Evolutionary conservation across 2,888 invertebrate species (phyloP).

Genomic region (Chrysolina americana): DNA sequence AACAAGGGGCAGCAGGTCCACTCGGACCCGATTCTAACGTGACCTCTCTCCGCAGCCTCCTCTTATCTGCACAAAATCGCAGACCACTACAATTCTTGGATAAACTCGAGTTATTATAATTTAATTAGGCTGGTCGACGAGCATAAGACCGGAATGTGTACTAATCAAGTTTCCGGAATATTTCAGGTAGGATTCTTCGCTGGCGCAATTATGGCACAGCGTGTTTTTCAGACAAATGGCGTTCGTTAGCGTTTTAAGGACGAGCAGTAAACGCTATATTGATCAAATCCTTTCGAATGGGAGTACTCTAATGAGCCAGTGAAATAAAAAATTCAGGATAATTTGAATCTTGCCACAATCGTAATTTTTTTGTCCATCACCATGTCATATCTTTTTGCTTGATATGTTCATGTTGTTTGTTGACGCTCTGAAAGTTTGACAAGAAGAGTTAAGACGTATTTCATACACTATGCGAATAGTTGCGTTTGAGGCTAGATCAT

Average conservation of each 20-base stretch:
- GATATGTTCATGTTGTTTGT: too few species aligned
- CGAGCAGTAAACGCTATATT: background rate
- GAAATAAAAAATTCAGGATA: too few species aligned
- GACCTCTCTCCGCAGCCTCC: slow-evolving; percentile 33
- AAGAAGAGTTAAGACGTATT: too few species aligned
- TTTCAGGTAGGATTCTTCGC: slow-evolving; percentile 22
- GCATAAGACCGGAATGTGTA: slow-evolving; percentile 23
- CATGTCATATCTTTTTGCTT: too few species aligned
- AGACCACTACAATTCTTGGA: slow-evolving; percentile 39
- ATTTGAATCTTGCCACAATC: too few species aligned
- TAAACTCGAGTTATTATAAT: slow-evolving; percentile 38
- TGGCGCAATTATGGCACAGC: slow-evolving; percentile 1
- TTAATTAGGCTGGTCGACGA: slow-evolving; percentile 32
- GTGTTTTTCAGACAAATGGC: slow-evolving; percentile 5
- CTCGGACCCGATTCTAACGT: slow-evolving; percentile 25
- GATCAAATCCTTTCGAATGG: too few species aligned
- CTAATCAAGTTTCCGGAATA: slow-evolving; percentile 29
- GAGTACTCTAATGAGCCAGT: too few species aligned
- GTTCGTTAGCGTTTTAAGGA: slow-evolving; percentile 1
- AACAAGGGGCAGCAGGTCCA: slow-evolving; percentile 26
- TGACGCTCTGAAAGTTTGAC: too few species aligned
- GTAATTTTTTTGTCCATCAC: too few species aligned
- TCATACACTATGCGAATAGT: too few species aligned
- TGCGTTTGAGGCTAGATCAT: too few species aligned
- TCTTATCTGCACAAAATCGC: slow-evolving; percentile 26